Evolutionary conservation across 2,797 vertebrate genomes (phyloP).

Genomic region (Tokudaia muenninki): DNA sequence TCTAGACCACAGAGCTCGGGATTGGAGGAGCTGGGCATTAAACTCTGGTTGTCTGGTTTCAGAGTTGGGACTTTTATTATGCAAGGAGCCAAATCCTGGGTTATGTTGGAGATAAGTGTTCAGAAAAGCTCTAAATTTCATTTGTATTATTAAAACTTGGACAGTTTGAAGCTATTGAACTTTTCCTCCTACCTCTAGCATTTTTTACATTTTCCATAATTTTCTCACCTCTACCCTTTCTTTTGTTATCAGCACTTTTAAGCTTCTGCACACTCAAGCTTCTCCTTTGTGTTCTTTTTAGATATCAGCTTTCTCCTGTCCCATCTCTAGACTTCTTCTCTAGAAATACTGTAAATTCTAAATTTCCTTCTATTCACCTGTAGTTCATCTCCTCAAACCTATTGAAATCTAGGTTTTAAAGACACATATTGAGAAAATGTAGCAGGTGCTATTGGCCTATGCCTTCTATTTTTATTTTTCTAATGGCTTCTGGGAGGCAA

Average conservation of each 20-base stretch:
- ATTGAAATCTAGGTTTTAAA: conserved; percentile 11
- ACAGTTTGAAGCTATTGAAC: neutral
- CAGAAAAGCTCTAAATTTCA: neutral
- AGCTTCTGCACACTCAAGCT: neutral
- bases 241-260: neutral
- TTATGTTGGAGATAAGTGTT: neutral
- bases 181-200: neutral
- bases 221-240: neutral
- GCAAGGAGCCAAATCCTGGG: neutral
- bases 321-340: neutral
- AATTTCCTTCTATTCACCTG: neutral
- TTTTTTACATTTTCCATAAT: neutral
- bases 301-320: neutral
- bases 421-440: neutral
- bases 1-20: neutral
- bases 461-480: neutral
- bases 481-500: neutral
- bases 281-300: neutral
- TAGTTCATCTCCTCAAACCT: neutral
- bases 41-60: neutral
- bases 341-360: neutral
- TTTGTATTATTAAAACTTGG: neutral
- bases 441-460: neutral
- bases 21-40: neutral
- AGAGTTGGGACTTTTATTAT: neutral